A percentile compares a stretch with the other conserved stretches of the same genome.
Conservation (phyloP, 1,140 invertebrate species). For the Atta cephalotes region DNA sequence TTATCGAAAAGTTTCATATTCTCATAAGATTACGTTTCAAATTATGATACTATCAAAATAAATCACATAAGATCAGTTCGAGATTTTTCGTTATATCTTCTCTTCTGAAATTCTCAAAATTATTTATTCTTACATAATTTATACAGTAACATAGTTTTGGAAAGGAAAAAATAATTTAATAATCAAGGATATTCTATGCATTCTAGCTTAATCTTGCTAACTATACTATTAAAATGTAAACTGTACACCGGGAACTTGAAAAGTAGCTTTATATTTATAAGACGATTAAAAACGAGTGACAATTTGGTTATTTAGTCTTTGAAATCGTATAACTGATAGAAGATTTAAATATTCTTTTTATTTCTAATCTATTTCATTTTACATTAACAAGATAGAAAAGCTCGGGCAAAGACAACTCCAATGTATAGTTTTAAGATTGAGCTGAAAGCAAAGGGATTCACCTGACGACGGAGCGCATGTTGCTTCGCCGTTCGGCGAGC, state of each 20-base stretch:
- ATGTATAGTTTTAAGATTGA: background rate
- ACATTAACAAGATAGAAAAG: background rate
- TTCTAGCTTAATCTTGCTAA: background rate
- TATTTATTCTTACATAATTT: background rate
- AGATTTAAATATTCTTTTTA: background rate
- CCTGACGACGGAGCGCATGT: conserved; percentile 84
- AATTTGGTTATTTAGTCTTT: background rate
- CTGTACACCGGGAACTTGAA: background rate
- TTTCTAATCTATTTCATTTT: background rate
- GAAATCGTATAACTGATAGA: background rate
- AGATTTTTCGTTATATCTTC: background rate
- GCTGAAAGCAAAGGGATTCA: conserved; percentile 70
- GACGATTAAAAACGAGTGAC: background rate
- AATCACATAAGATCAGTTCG: background rate
- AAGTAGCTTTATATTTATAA: conserved; percentile 8
- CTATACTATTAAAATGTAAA: conserved; percentile 12
- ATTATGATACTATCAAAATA: background rate
- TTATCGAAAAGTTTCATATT: background rate
- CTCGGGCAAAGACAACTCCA: background rate
- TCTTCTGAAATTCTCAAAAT: background rate
- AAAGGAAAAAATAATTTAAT: background rate
- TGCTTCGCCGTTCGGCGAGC: conserved; percentile 81
- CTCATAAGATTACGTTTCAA: background rate
- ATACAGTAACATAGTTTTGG: background rate
- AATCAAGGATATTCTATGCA: background rate